Base-by-base conservation (phyloP, 2,113 vertebrate genomes). In the Collichthys lucidus region DNA sequence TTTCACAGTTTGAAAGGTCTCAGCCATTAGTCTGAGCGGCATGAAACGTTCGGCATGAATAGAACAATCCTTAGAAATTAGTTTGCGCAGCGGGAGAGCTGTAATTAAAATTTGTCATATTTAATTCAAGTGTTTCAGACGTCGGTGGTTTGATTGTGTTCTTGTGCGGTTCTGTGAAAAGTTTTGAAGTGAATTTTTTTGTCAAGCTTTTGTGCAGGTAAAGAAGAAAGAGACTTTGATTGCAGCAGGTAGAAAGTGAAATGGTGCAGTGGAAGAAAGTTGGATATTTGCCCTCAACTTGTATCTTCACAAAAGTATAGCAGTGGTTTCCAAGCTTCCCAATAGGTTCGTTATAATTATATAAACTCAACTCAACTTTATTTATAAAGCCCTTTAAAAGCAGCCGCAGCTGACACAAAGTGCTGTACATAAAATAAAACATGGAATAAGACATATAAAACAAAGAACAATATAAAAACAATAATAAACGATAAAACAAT, bases 1-100 rank as follows among this genome's bases (percentile, higher is more conserved):
- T 68, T 86, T 73, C 76, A 73, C 47, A 56, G 5, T 66, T 65
- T 75, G 59, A 91, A 77, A 83, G 52, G 63, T 76, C 77, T 85
- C 46, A n/a, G 55, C 77, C 56, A 35, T 85, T 53, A 76, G 73
- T 71, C 57, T 79, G 79, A 84, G 56, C 74, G 81, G 79, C 74
- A 66, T 19, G 11, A 68, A 78, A 73, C 49, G 19, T 85, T 22
- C 72, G 50, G 64, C 71, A 82, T 52, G 29, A 70, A 78, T 35
- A 74, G 66, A 78, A 29, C 74, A 70, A 22, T 78, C 50, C 19
- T 70, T 46, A 64, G 56, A 75, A 24, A 52, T 70, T 64, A 16
- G 35, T 17, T 8, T 11, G 35, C 84, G 31, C 82, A 71, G 77
- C 15, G 5, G 75, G 77, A 11, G 29, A 62, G 50, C 55, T 74